Evolutionary conservation across 2,113 vertebrate species (phyloP), one percentile per base, ranked within the genome.

Genomic region (Peucedramus taeniatus): DNA sequence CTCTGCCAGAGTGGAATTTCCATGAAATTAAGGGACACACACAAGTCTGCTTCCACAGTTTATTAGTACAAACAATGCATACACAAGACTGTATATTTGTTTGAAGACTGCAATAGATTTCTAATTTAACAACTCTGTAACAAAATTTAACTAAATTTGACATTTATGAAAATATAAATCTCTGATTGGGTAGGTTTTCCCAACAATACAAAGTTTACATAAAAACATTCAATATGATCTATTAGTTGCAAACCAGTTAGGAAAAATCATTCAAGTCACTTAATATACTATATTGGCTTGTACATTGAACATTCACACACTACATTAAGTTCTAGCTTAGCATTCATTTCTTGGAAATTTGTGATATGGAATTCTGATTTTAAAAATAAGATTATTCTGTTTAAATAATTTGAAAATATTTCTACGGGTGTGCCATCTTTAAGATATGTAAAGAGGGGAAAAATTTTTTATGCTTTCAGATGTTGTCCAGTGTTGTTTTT

Each of bases 91-190:
- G 98, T 98, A 99, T 99, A 99, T 99, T 98, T 98, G 97, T 99
- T 99, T 99, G 98, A 98, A 98, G 98, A 99, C 98, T 98, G 98
- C 96, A 98, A 96, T 98, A 98, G 96, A 96, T 98, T 98, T 98
- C 98, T 99, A 98, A 98, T 99, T 98, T 99, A 99, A 99, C 99
- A 99, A 99, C 98, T 99, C 98, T 98, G 99, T 99, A 99, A 99
- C 99, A 99, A 99, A 99, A 99, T 98, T 98, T 99, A 99, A 98
- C 98, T 98, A 98, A 99, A 98, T 99, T 99, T 98, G 99, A 99
- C 99, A 99, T 99, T 99, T 99, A 99, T 99, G 99, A 99, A 99
- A 99, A 99, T 99, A 99, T 99, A 99, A 99, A 99, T 99, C 99
- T 99, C 99, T 99, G 99, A 98, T 98, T 98, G 97, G 98, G 98